These are phyloP conservation scores for human (Homo sapiens) DNA, from an alignment of 2,113 vertebrate species.

Conservation along the genomic window GRCh38 chr14:23081501-23082000, in stretches of 20 bases:
- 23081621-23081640: too few relatives aligned
- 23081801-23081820: constrained; percentile 81
- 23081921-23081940: not conserved
- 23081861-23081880: not conserved
- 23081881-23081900: not conserved
- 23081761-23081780: constrained; percentile 80
- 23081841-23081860: constrained; percentile 57
- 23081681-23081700: not conserved
- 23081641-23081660: not conserved
- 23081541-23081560: too few relatives aligned
- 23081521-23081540: too few relatives aligned
- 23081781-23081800: constrained; percentile 81
- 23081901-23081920: constrained; percentile 43
- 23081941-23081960: not conserved
- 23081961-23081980: not conserved
- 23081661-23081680: not conserved
- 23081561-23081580: too few relatives aligned
- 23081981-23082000: not conserved
- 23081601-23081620: too few relatives aligned
- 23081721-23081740: not conserved
- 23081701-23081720: not conserved
- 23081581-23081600: too few relatives aligned
- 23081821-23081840: constrained; percentile 77
- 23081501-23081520: too few relatives aligned
- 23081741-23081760: constrained; percentile 81